Conservation (phyloP, 1,140 invertebrate genomes). For the Hycleus cichorii region DNA sequence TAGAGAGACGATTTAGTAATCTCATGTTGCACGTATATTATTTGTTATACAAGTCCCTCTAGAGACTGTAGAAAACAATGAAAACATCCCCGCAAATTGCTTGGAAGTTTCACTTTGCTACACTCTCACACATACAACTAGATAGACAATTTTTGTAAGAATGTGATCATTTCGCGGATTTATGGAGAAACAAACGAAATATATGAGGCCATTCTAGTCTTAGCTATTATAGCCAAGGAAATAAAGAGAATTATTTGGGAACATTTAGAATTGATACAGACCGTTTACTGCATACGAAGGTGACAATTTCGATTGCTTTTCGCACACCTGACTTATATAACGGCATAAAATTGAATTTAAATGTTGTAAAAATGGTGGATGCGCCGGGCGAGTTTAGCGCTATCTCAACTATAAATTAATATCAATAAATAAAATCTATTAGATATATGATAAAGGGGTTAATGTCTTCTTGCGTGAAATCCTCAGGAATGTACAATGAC, state of each 20-base stretch:
- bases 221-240: too few species aligned
- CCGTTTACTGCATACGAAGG: slow-evolving; percentile 5
- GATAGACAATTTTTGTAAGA: slow-evolving; percentile 5
- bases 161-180: slow-evolving; percentile 16
- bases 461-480: slow-evolving; percentile 19
- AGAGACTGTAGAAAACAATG: slow-evolving; percentile 6
- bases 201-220: slow-evolving; percentile 9
- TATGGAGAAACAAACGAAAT: slow-evolving; percentile 13
- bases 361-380: too few species aligned
- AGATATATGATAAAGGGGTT: neutral
- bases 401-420: too few species aligned
- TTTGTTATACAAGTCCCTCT: neutral
- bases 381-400: too few species aligned
- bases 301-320: slow-evolving; percentile 12
- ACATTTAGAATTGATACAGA: neutral
- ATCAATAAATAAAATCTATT: neutral
- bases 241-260: neutral
- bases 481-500: slow-evolving; percentile 10
- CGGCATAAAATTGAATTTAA: neutral
- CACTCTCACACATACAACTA: too few species aligned
- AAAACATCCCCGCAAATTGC: slow-evolving; percentile 16
- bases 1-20: neutral
- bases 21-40: neutral
- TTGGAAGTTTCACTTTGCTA: slow-evolving; percentile 13
- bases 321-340: slow-evolving; percentile 9